Conservation (phyloP, 2,797 vertebrate genomes). For the Sebastes dallii region DNA sequence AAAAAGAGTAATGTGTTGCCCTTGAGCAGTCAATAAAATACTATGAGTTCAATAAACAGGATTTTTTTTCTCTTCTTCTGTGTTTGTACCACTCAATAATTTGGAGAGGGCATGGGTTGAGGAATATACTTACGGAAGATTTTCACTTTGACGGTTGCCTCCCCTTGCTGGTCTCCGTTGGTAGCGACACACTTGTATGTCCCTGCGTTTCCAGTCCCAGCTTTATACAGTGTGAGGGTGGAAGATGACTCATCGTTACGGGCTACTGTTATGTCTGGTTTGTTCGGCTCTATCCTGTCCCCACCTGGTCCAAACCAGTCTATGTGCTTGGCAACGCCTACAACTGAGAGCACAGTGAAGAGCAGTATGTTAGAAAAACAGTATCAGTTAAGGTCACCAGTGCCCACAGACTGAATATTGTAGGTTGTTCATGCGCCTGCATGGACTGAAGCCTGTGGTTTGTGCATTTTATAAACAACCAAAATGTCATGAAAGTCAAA, state of each 20-base stretch:
- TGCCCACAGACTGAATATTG: constrained; percentile 20
- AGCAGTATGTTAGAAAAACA: constrained; percentile 20
- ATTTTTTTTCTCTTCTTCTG: constrained; percentile 17
- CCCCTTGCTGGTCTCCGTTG: constrained; percentile 85
- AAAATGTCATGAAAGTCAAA: neutral
- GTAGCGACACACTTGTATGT: constrained; percentile 95
- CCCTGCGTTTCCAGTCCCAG: constrained; percentile 90
- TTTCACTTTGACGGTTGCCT: constrained; percentile 95
- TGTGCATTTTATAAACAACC: constrained; percentile 1
- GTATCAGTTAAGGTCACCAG: neutral
- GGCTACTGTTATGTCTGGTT: constrained; percentile 91
- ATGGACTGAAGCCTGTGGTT: neutral
- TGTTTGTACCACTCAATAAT: constrained; percentile 31
- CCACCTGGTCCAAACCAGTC: constrained; percentile 95
- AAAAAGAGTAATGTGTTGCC: constrained; percentile 72
- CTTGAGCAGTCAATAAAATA: constrained; percentile 77
- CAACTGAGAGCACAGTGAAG: constrained; percentile 80
- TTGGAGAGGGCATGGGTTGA: neutral
- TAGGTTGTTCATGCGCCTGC: neutral
- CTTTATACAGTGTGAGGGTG: constrained; percentile 95
- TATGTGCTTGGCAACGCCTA: constrained; percentile 91
- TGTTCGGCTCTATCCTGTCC: constrained; percentile 89
- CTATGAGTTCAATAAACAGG: constrained; percentile 58
- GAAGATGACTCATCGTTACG: constrained; percentile 92
- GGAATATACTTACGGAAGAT: constrained; percentile 91